Base-by-base conservation (phyloP, 2,113 vertebrate species). In the Thinocorus orbignyianus region DNA sequence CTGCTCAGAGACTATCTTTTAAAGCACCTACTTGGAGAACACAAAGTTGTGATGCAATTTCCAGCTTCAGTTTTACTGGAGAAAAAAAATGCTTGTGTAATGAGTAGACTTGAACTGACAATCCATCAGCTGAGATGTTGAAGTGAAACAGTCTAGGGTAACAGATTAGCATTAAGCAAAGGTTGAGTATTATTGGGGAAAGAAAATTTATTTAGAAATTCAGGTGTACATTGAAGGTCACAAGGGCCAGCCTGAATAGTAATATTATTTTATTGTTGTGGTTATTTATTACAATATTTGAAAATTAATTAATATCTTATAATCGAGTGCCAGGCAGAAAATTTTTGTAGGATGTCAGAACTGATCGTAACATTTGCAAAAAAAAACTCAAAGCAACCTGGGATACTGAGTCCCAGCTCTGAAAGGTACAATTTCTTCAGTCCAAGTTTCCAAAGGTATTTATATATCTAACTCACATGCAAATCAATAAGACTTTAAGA, bases 71-170 rank as follows among this genome's bases (percentile, higher is more conserved):
- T 77, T 94, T 91, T 33, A 80, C 10, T 24, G 16, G 18, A 7
- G 4, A 73, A 70, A 82, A 70, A 82, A 84, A 79, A 76, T 10
- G 31, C 25, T 69, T 57, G 11, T 74, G 55, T 37, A 81, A 68
- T 30, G 15, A 54, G 48, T 61, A 78, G 52, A 35, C 39, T 93
- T 90, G 71, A 93, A 85, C 31, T 79, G 81, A 81, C 91, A 87
- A 65, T 94, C 86, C 69, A 77, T 91, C 95, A 78, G 46, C 61
- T 81, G 54, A 93, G 76, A 80, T 35, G 58, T 49, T 96, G 25
- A 91, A 89, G 39, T 69, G 14, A 92, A 83, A 74, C 39, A 84
- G 30, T 68, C 51, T 31, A 82, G 9, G 37, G 39, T 35, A 85
- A 91, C 74, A 78, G 91, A 73, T 87, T 60, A 55, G 7, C 58